Base-by-base conservation (phyloP, 1,140 invertebrate species). In the Drosophila biarmipes region DNA sequence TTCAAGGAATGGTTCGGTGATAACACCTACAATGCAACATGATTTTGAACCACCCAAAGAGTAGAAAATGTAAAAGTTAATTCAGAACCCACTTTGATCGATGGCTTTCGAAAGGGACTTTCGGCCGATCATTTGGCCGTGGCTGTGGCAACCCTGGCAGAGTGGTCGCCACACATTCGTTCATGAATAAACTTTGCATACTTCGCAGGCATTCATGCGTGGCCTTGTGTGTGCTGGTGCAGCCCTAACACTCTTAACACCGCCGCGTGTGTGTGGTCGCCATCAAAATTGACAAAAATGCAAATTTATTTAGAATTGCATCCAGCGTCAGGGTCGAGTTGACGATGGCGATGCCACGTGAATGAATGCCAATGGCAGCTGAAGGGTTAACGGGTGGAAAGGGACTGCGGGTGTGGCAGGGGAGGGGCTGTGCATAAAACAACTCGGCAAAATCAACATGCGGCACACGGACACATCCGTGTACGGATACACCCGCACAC, bases 231-330 rank as follows among this genome's bases (percentile, higher is more conserved):
- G 31, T 46, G 61, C 27, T 38, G 38, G 12, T 17, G 29, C 21
- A 19, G 21, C 51, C 57, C n/a, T 29, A 62, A 62, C 58, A 40
- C 35, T 35, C 58, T 15, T 40, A 61, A 61, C 58, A 61, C 58
- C 34, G 19, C 11, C 37, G 54, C 42, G 54, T 56, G 43, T 51
- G 53, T 79, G 61, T 64, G 59, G 78, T 74, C 51, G 69, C 78
- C 72, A 82, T 87, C 78, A 82, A 82, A 86, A 86, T 86, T 86
- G 82, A 86, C 82, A 86, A 87, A 87, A 87, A 87, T 89, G 78
- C 78, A 89, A 87, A 87, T 87, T 87, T 87, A 87, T 87, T 87
- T 87, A 87, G 78, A 77, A 82, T 69, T 87, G 73, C 62, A 76
- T 55, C 68, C 67, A 73, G 63, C 78, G 56, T 63, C 78, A 63